A percentile compares a stretch with the other conserved stretches of the same genome.
Conservation (phyloP, 2,113 vertebrate species). For the Chloropsis hardwickii region DNA sequence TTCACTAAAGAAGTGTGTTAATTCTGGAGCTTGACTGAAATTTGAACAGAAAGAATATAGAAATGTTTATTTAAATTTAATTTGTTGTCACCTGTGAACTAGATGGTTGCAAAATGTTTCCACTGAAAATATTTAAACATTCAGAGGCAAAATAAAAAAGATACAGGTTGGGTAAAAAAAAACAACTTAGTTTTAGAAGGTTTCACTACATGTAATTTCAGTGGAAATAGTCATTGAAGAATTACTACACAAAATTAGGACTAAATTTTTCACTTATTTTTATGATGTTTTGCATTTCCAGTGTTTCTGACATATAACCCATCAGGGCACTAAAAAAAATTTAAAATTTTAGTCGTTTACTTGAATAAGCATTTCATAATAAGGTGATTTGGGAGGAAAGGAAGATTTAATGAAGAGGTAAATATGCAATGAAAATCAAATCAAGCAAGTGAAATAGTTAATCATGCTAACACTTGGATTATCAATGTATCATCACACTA, state of each 20-base stretch:
- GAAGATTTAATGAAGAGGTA: neutral
- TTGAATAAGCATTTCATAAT: neutral
- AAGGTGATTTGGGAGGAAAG: neutral
- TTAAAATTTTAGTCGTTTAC: neutral
- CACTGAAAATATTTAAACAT: neutral
- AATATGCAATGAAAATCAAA: neutral
- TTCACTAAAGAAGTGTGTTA: neutral
- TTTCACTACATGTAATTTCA: neutral
- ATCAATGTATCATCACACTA: neutral
- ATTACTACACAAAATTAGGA: neutral
- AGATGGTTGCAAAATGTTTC: neutral
- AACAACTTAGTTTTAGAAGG: neutral
- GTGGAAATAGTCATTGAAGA: neutral
- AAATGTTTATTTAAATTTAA: neutral
- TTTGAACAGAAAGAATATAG: neutral
- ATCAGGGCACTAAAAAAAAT: neutral
- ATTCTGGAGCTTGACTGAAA: neutral
- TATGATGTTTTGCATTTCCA: neutral
- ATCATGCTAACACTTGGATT: neutral
- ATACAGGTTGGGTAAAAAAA: neutral
- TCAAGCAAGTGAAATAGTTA: neutral
- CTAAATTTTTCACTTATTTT: neutral
- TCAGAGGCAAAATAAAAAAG: accelerated
- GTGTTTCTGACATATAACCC: neutral
- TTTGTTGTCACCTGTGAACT: neutral